Conservation (phyloP, 2,797 vertebrate genomes). For the Thamnophis elegans region DNA sequence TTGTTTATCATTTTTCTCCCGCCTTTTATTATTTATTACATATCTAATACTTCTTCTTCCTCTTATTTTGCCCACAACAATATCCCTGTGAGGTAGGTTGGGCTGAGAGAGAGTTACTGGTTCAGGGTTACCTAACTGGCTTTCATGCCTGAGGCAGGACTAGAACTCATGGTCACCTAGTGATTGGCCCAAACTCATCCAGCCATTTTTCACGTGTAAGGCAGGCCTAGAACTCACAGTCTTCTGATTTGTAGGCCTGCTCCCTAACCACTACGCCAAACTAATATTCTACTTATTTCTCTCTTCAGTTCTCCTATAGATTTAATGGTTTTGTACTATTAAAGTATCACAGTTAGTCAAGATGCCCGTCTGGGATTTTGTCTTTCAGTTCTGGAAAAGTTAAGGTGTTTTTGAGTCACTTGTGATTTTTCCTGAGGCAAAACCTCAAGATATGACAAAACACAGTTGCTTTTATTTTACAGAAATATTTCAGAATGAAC, state of each 20-base stretch:
- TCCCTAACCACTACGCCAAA: background rate
- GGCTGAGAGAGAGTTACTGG: background rate
- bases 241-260: background rate
- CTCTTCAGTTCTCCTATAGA: background rate
- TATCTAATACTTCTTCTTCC: background rate
- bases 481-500: background rate
- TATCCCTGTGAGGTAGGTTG: too few relatives aligned
- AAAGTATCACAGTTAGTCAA: background rate
- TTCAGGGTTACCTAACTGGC: background rate
- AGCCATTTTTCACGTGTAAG: too few relatives aligned
- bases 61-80: background rate
- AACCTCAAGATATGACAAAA: background rate
- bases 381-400: background rate
- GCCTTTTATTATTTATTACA: background rate
- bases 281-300: background rate
- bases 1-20: background rate
- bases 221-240: background rate
- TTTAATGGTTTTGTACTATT: background rate
- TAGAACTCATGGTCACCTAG: background rate
- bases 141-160: background rate
- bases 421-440: background rate
- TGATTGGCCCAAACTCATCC: background rate
- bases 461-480: background rate
- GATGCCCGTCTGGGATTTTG: background rate
- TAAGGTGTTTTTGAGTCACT: background rate